These are phyloP conservation scores for Alaudala cheleensis DNA, from an alignment of 2,113 vertebrate genomes.

Conservation along the genomic window DNA sequence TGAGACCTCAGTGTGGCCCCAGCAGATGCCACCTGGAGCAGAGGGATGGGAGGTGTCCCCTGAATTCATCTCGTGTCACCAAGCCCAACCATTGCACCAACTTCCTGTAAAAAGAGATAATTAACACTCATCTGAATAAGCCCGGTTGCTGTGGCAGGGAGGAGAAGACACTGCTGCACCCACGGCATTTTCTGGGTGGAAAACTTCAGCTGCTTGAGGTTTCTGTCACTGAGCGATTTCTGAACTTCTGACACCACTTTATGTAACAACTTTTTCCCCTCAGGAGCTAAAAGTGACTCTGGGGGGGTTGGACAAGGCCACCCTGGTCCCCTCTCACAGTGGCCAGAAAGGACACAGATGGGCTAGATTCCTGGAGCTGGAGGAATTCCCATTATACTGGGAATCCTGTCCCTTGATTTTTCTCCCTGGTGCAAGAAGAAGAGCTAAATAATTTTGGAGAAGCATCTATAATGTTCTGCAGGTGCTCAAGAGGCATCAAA, in stretches of 20 bases:
- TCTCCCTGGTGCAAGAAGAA: not conserved
- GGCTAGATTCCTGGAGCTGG: not conserved
- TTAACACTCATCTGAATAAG: not conserved
- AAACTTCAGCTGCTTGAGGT: not conserved
- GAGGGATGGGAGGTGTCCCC: not conserved
- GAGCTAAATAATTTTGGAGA: not conserved
- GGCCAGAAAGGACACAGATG: not conserved
- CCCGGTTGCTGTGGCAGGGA: not conserved
- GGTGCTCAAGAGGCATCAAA: not conserved
- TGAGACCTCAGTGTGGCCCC: fast-evolving
- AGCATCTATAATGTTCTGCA: not conserved
- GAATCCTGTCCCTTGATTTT: not conserved
- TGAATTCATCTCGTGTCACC: not conserved
- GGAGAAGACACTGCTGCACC: not conserved
- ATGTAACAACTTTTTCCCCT: not conserved
- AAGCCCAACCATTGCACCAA: fast-evolving
- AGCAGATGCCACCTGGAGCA: not conserved
- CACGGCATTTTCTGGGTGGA: not conserved
- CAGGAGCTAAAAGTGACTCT: not conserved
- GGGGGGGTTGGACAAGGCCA: too few species aligned
- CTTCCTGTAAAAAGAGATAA: not conserved
- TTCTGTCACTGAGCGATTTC: not conserved
- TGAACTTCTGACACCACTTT: not conserved
- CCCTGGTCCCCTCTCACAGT: not conserved
- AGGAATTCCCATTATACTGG: fast-evolving